A percentile compares a stretch with the other conserved stretches of the same genome.
Evolutionary conservation across 2,888 invertebrate genomes (phyloP).

Genomic region (Troides aeacus): DNA sequence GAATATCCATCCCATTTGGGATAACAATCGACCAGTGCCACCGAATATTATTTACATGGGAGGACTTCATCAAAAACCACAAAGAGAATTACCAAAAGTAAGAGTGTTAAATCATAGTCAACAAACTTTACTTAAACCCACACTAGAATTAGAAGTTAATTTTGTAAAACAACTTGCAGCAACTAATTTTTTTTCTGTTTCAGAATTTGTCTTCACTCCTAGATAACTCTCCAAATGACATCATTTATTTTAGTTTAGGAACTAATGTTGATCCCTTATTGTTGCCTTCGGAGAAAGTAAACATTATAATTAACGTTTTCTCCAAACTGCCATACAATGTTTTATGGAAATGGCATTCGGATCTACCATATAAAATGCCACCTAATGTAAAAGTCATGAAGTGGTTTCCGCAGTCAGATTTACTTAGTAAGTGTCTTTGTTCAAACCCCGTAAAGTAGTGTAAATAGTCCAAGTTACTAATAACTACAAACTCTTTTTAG

Average conservation of each 20-base stretch:
- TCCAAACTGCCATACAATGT: conserved; percentile 59
- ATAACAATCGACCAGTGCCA: conserved; percentile 43
- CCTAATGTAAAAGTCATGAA: conserved; percentile 51
- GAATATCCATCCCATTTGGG: conserved; percentile 43
- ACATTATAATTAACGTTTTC: conserved; percentile 51
- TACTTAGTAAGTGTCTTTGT: conserved; percentile 48
- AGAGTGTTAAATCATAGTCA: neutral
- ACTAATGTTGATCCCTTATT: conserved; percentile 53
- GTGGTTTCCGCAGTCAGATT: conserved; percentile 71
- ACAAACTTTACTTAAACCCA: too few relatives aligned
- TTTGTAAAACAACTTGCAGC: neutral
- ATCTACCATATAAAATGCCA: conserved; percentile 36
- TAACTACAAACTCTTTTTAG: conserved; percentile 35
- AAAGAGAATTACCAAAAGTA: conserved; percentile 52
- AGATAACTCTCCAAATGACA: conserved; percentile 58
- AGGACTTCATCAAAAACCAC: conserved; percentile 39
- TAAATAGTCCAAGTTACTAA: neutral
- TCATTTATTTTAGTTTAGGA: conserved; percentile 68
- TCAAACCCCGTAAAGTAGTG: too few relatives aligned
- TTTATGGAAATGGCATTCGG: conserved; percentile 60
- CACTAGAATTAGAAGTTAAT: neutral
- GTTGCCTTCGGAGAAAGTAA: conserved; percentile 48
- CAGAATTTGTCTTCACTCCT: conserved; percentile 57
- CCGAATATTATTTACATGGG: conserved; percentile 43
- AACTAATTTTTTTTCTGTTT: conserved; percentile 22